Conservation (phyloP, 2,888 invertebrate species). For the Eristalis intricaria region DNA sequence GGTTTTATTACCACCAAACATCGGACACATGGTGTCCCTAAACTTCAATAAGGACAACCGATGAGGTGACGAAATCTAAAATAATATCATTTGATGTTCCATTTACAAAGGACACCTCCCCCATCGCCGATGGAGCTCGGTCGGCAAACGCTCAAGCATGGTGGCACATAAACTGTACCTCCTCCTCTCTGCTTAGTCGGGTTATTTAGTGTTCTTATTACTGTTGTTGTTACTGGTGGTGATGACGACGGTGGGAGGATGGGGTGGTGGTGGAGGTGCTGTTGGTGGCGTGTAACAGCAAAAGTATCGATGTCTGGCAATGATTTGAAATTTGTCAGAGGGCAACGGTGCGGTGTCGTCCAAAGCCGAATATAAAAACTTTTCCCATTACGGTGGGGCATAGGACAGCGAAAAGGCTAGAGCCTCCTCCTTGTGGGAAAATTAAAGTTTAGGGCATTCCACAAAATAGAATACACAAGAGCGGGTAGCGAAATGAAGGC, state of each 20-base stretch:
- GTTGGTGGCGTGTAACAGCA: background rate
- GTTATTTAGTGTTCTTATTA: slow-evolving; percentile 11
- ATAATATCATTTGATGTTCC: slow-evolving; percentile 67
- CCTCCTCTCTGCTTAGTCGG: slow-evolving; percentile 23
- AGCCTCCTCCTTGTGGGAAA: background rate
- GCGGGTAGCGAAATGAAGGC: slow-evolving; percentile 3
- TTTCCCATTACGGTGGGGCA: slow-evolving; percentile 35
- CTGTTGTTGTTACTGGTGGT: background rate
- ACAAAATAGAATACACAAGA: background rate
- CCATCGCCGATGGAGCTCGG: background rate
- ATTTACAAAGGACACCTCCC: slow-evolving; percentile 46
- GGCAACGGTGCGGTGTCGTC: background rate
- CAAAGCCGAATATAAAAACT: slow-evolving; percentile 33
- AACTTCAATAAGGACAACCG: slow-evolving; percentile 35
- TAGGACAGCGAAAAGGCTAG: background rate
- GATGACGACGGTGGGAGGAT: background rate
- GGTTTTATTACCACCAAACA: slow-evolving; percentile 18
- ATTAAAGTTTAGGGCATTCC: background rate
- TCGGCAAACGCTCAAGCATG: slow-evolving; percentile 7
- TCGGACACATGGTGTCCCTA: background rate
- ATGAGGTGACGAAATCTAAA: slow-evolving; percentile 70
- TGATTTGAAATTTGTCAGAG: slow-evolving; percentile 29
- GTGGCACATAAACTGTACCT: slow-evolving; percentile 34
- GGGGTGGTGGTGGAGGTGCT: background rate
- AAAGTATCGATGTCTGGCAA: slow-evolving; percentile 47